These are phyloP conservation scores for Acanthosoma haemorrhoidale DNA, from an alignment of 2,888 invertebrate genomes.

Conservation along the genomic window DNA sequence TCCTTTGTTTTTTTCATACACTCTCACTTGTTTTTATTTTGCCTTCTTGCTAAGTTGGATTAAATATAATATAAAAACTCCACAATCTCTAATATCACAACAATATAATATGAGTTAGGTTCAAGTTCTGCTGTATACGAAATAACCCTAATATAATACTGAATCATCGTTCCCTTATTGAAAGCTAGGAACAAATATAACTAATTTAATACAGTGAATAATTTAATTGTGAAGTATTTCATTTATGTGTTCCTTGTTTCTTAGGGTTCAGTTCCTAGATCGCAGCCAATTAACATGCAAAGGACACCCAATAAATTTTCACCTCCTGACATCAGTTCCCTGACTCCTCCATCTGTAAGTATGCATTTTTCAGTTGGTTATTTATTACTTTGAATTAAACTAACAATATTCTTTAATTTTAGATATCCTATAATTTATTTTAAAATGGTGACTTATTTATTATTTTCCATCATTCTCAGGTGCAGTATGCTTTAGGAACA, in stretches of 20 bases:
- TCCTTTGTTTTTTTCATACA: too few species aligned
- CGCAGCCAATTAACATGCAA: constrained; percentile 76
- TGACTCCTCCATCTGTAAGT: constrained; percentile 83
- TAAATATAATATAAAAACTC: too few species aligned
- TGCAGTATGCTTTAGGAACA: constrained; percentile 81
- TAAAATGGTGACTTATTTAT: not conserved
- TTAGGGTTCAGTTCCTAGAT: constrained; percentile 62
- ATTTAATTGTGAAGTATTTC: too few species aligned
- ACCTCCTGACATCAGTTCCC: constrained; percentile 77
- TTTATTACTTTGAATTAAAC: not conserved
- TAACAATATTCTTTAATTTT: not conserved
- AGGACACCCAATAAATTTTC: constrained; percentile 54
- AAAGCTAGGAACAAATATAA: too few species aligned
- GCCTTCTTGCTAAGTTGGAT: too few species aligned
- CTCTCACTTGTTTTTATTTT: too few species aligned
- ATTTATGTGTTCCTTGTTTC: constrained; percentile 16
- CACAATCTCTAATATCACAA: too few species aligned
- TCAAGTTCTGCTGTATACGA: too few species aligned
- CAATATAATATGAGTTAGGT: too few species aligned
- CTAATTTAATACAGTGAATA: too few species aligned
- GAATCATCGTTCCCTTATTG: too few species aligned
- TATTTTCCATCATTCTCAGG: constrained; percentile 47
- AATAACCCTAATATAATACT: too few species aligned
- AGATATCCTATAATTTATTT: not conserved
- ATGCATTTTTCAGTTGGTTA: not conserved